Evolutionary conservation across 2,888 invertebrate species (phyloP).

Genomic region (Coelopa pilipes): DNA sequence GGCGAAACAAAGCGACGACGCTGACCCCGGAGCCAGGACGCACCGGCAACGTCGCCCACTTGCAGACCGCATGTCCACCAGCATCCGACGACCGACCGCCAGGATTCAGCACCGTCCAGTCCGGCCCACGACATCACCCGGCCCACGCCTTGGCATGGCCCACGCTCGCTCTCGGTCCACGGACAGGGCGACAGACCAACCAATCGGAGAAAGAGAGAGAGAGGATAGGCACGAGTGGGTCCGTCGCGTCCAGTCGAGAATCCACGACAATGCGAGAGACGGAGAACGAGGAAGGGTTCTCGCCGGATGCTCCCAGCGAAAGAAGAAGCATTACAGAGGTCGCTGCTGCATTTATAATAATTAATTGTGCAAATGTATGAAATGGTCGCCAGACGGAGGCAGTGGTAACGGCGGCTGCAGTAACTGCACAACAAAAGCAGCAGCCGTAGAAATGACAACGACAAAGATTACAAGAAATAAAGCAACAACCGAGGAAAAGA

Average conservation of each 20-base stretch:
- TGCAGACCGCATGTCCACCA: no score
- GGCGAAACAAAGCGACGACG: conserved; percentile 27
- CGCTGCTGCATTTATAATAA: conserved; percentile 64
- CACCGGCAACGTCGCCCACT: neutral
- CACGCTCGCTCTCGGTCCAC: no score
- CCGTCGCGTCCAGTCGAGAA: no score
- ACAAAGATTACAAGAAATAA: conserved; percentile 38
- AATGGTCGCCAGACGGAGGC: conserved; percentile 49
- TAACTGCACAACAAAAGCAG: neutral
- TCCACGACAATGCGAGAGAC: no score
- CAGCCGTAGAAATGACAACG: neutral
- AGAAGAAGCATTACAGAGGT: neutral
- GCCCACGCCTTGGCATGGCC: no score
- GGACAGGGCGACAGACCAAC: no score
- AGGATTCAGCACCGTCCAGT: no score
- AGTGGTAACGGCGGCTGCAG: neutral
- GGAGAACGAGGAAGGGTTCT: conserved; percentile 36
- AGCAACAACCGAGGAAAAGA: neutral
- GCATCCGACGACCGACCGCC: conserved; percentile 12
- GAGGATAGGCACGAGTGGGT: no score
- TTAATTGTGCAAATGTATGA: conserved; percentile 63
- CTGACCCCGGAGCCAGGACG: neutral
- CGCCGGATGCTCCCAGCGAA: neutral
- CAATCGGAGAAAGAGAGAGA: no score
- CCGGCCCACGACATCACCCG: no score